phyloP scores from a whole-genome alignment of 2,888 invertebrate species.

The Lepetodrilus schrolli region DNA sequence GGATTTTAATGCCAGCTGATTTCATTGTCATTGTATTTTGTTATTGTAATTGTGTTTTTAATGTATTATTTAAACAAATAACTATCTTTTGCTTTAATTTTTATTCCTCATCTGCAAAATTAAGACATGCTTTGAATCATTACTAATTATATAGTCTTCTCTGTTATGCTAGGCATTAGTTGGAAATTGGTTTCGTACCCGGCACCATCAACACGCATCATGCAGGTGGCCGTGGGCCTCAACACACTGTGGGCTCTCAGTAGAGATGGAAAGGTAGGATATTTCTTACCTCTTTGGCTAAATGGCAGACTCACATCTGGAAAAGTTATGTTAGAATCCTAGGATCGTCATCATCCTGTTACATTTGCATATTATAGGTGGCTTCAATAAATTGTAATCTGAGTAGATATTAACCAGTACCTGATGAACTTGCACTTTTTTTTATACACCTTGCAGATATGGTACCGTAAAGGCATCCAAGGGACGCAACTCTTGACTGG shows the following conservation, averaged over 20 bases:
- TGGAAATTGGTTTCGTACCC: constrained; percentile 85
- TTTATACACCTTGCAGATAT: constrained; percentile 78
- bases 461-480: constrained; percentile 85
- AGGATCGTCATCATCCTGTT: too few species aligned
- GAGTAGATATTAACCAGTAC: neutral
- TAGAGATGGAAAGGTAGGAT: constrained; percentile 77
- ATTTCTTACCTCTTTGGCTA: neutral
- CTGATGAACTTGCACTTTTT: neutral
- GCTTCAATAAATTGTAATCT: neutral
- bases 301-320: too few species aligned
- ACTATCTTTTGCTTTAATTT: too few species aligned
- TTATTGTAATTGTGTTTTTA: too few species aligned
- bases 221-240: constrained; percentile 87
- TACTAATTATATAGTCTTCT: too few species aligned
- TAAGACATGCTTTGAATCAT: too few species aligned
- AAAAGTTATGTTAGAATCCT: too few species aligned
- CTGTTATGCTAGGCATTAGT: constrained; percentile 80
- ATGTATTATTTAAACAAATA: too few species aligned
- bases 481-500: constrained; percentile 77
- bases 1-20: too few species aligned
- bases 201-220: constrained; percentile 79
- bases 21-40: too few species aligned
- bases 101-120: too few species aligned
- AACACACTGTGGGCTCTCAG: constrained; percentile 88
- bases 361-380: too few species aligned